Evolutionary conservation across 53 echinoderm and acorn worm genomes (phyloP), one percentile per base, ranked within the genome.

Genomic region (Paracentrotus lividus): DNA sequence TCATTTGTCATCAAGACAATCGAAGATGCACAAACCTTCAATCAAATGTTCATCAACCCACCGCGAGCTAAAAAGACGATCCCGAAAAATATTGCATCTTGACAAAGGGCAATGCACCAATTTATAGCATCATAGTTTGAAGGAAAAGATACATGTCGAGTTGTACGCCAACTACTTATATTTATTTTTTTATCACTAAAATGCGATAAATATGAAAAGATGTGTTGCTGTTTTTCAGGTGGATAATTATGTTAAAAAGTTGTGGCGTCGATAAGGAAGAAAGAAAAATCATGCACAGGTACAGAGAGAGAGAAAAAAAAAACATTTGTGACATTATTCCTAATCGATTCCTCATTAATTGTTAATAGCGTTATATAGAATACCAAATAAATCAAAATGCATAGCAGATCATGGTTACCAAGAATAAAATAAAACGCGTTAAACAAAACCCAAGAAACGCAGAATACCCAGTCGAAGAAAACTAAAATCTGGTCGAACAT

Each of bases 1-100:
- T 89, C 89, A 89, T 89, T 89, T 65, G 66, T 89, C 89, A 89
- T 89, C 89, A 89, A 65, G 89, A 89, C 89, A 89, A 89, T 61
- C 21, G 9, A 45, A 89, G 66, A 61, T 38, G 89, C 43, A 42
- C 89, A 64, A 89, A n/a, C 59, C 89, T 57, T 64, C 89, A 89
- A 89, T 89, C 89, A 89, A 89, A 89, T 20, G 64, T 89, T 89
- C 89, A 89, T 89, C 89, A 89, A 89, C 42, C 64, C 33, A 64
- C 64, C 1, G 89, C 16, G 20, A 23, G 60, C 58, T 89, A 34
- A 52, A 57, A n/a, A n/a, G 38, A 55, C 21, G 13, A 32, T 20
- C 72, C 72, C 10, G 38, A 72, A 15, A 67, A 66, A 36, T 7
- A 36, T 69, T 36, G 40, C 40, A 72, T 72, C 72, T 40, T 18